phyloP scores from a whole-genome alignment of 1,140 invertebrate genomes.

The Calycopis cecrops region DNA sequence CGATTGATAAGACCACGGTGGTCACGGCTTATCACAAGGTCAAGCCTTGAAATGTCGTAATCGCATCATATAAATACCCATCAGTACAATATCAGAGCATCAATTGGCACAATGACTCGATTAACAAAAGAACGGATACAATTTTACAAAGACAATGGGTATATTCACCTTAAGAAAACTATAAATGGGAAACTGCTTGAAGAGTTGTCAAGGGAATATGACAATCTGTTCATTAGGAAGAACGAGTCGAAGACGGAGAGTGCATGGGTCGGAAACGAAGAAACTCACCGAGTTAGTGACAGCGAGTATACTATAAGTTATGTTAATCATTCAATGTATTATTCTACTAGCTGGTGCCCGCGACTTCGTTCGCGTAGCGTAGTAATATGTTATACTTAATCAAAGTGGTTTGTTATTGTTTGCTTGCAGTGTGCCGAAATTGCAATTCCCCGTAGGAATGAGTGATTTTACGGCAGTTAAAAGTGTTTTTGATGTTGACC shows the following conservation, averaged over 20 bases:
- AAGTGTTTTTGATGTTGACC: too few relatives aligned
- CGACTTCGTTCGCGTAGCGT: too few relatives aligned
- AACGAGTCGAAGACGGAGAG: constrained; percentile 51
- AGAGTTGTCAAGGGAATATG: constrained; percentile 40
- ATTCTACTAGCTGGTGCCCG: too few relatives aligned
- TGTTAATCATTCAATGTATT: not conserved
- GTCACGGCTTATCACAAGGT: not conserved
- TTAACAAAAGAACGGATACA: constrained; percentile 41
- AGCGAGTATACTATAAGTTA: constrained; percentile 43
- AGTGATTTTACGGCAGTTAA: too few relatives aligned
- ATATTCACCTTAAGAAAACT: constrained; percentile 40
- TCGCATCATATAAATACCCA: constrained; percentile 1
- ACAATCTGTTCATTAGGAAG: constrained; percentile 48
- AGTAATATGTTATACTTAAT: too few relatives aligned
- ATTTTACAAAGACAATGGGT: constrained; percentile 55
- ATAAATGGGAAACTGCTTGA: constrained; percentile 35
- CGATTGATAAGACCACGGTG: not conserved
- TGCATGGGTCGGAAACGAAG: constrained; percentile 52
- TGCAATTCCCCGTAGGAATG: too few relatives aligned
- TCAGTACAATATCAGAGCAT: not conserved
- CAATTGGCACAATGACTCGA: constrained; percentile 22
- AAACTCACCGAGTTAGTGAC: constrained; percentile 37
- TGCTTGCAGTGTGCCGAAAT: too few relatives aligned
- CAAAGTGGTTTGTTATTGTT: too few relatives aligned
- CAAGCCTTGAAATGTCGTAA: not conserved